A percentile compares a stretch with the other conserved stretches of the same genome.
These are phyloP conservation scores for Lasiurus cinereus DNA, from an alignment of 2,113 vertebrate genomes.

Conservation along the genomic window DNA sequence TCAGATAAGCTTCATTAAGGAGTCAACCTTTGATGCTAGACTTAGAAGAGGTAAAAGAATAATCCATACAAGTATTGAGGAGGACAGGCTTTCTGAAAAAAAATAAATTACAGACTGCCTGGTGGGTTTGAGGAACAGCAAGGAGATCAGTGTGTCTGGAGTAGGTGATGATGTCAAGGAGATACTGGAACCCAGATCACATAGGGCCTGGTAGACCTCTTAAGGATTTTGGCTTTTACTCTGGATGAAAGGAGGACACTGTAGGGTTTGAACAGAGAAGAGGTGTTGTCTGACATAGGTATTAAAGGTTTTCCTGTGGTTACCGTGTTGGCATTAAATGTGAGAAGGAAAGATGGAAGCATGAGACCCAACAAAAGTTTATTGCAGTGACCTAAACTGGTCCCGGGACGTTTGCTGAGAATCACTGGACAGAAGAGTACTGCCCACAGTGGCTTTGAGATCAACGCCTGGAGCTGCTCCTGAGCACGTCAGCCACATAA, in stretches of 20 bases:
- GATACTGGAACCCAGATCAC: not conserved
- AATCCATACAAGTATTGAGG: not conserved
- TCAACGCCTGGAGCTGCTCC: too few species aligned
- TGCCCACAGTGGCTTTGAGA: too few species aligned
- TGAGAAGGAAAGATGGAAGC: not conserved
- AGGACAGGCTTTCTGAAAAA: not conserved
- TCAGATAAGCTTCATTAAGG: not conserved
- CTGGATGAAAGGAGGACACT: not conserved
- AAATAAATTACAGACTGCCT: not conserved
- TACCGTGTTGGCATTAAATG: not conserved
- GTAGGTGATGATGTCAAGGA: not conserved
- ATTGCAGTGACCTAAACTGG: not conserved
- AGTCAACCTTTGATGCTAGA: not conserved
- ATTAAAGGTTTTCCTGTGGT: not conserved
- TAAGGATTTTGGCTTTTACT: not conserved
- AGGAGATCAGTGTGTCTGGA: not conserved
- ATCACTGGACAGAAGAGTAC: too few species aligned
- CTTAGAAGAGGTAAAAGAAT: not conserved
- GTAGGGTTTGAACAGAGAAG: not conserved
- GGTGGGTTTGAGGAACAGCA: not conserved
- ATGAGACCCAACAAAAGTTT: not conserved
- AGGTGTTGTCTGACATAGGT: not conserved
- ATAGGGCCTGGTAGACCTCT: not conserved
- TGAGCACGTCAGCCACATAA: too few species aligned
- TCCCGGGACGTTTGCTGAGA: too few species aligned